Evolutionary conservation across 1,140 invertebrate genomes (phyloP).

Genomic region (Heliconius nattereri): DNA sequence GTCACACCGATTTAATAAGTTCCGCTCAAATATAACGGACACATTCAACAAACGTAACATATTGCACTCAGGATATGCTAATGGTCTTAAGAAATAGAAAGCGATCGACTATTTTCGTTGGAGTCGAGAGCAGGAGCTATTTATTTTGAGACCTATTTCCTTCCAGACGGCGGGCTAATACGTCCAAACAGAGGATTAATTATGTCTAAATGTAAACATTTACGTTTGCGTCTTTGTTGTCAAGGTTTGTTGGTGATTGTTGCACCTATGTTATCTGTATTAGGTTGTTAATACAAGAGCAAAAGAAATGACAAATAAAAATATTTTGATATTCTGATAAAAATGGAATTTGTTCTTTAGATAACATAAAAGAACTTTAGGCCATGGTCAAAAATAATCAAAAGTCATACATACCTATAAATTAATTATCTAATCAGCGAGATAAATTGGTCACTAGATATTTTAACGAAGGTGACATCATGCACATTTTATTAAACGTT

Average conservation of each 20-base stretch:
- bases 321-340: not conserved
- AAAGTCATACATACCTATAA: constrained; percentile 12
- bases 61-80: constrained; percentile 76
- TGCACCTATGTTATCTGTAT: not conserved
- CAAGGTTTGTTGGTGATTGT: constrained; percentile 15
- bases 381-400: constrained; percentile 28
- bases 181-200: constrained; percentile 40
- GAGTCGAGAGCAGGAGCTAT: constrained; percentile 71
- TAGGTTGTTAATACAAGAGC: not conserved
- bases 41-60: constrained; percentile 53
- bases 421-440: constrained; percentile 16
- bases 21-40: constrained; percentile 47
- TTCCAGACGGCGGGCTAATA: constrained; percentile 52
- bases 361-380: not conserved
- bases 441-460: constrained; percentile 13
- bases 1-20: constrained; percentile 14
- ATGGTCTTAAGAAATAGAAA: constrained; percentile 75
- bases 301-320: not conserved
- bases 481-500: not conserved
- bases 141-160: constrained; percentile 79
- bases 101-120: constrained; percentile 74
- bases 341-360: not conserved
- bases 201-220: constrained; percentile 22
- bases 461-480: constrained; percentile 11
- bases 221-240: constrained; percentile 8